These are phyloP conservation scores for Polypedilum vanderplanki DNA, from an alignment of 1,140 invertebrate genomes.

Conservation along the genomic window DNA sequence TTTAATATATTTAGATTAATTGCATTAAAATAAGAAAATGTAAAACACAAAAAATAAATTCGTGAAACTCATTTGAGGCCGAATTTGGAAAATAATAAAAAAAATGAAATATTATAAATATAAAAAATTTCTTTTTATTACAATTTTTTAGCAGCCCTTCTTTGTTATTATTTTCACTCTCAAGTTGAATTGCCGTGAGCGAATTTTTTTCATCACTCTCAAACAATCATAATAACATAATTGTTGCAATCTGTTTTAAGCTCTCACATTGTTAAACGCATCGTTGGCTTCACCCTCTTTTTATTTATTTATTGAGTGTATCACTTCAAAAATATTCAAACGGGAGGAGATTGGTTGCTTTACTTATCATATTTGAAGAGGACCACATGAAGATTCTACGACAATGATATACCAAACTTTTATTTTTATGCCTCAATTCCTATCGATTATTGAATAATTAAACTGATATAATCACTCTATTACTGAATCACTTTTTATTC, in stretches of 20 bases:
- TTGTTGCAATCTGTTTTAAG: slow-evolving; percentile 1
- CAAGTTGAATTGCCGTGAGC: not conserved
- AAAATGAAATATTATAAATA: too few species aligned
- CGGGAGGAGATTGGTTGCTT: not conserved
- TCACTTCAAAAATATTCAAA: not conserved
- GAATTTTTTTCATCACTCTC: not conserved
- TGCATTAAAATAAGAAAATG: not conserved
- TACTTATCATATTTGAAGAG: not conserved
- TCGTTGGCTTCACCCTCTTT: not conserved
- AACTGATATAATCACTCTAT: slow-evolving; percentile 28
- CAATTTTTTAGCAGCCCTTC: not conserved
- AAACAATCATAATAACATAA: not conserved
- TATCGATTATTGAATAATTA: slow-evolving; percentile 27
- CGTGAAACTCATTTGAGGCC: not conserved
- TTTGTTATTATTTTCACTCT: not conserved
- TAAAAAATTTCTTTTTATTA: not conserved
- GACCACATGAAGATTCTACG: not conserved
- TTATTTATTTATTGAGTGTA: not conserved
- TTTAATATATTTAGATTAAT: slow-evolving; percentile 20
- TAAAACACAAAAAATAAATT: not conserved
- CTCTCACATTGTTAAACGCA: not conserved
- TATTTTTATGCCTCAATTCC: slow-evolving; percentile 15
- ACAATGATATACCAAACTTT: not conserved
- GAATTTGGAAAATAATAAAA: too few species aligned
- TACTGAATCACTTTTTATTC: slow-evolving; percentile 11